Evolutionary conservation across 2,888 invertebrate genomes (phyloP).

Genomic region (Aporophyla lueneburgensis): DNA sequence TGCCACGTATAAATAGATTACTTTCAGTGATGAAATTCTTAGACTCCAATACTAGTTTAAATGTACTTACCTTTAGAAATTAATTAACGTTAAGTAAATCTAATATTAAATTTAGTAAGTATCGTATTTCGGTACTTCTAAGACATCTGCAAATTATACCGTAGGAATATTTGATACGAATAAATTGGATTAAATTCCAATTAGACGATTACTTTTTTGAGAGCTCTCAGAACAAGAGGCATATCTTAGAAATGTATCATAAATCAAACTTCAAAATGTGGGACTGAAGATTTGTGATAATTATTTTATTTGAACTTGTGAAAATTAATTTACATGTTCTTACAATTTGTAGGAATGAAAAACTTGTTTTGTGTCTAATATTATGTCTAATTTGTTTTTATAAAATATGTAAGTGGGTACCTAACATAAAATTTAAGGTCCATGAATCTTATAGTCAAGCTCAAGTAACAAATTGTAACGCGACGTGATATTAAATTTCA

Average conservation of each 20-base stretch:
- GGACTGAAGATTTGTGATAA: constrained; percentile 12
- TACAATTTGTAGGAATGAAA: not conserved
- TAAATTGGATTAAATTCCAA: constrained; percentile 57
- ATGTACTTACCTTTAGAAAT: constrained; percentile 14
- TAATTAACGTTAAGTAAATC: constrained; percentile 36
- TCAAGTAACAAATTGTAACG: constrained; percentile 50
- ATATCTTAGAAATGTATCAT: constrained; percentile 33
- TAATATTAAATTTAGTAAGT: constrained; percentile 36
- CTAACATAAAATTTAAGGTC: constrained; percentile 20
- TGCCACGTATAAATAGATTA: too few species aligned
- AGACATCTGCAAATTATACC: constrained; percentile 51
- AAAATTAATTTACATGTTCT: constrained; percentile 24
- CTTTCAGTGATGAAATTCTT: not conserved
- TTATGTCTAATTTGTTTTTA: not conserved
- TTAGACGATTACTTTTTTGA: constrained; percentile 55
- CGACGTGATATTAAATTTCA: constrained; percentile 65
- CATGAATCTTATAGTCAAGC: constrained; percentile 45
- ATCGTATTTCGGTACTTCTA: constrained; percentile 43
- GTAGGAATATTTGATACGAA: constrained; percentile 27
- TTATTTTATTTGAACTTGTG: not conserved
- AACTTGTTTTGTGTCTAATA: not conserved
- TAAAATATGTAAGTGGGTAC: not conserved
- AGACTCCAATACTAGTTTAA: constrained; percentile 19
- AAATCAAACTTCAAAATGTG: constrained; percentile 28
- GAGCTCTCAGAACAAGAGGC: constrained; percentile 38